Evolutionary conservation across 2,113 vertebrate genomes (phyloP), one percentile per base, ranked within the genome.

Genomic region (Onychostruthus taczanowskii): DNA sequence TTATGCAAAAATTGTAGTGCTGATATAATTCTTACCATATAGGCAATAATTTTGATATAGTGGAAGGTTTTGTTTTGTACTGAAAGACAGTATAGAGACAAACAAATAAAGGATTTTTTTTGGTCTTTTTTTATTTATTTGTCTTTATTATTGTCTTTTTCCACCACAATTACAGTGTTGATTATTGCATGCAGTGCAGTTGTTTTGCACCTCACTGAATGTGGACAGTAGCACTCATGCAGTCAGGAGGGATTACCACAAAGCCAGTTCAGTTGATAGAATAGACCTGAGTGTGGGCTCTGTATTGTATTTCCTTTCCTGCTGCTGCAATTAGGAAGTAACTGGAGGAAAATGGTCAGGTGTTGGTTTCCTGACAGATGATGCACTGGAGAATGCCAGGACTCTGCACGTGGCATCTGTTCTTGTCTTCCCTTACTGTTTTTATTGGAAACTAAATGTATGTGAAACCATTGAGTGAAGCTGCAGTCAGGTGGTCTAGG

Each of bases 141-240:
- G 15, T 28, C n/a, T 74, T 56, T 56, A 47, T 64, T 47, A 39
- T 22, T 64, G 11, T 46, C 9, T 67, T 81, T 62, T 63, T n/a
- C 22, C 13, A 7, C 30, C 10, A 11, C 44, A 41, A 4, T 21
- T 10, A 6, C 41, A 39, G 2, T 30, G 21, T 17, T 33, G 27
- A 20, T 63, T 62, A 4, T 30, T 70, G n/a, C 26, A 14, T 53
- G n/a, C 0, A 0, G 3, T 19, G 7, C 27, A 37, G 17, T 62
- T 0, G 1, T 74, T 89, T 61, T 77, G 55, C 19, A 69, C 46
- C 27, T 88, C 17, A 11, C 50, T 75, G 69, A 4, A 10, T 23
- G 5, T 13, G 49, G 53, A 19, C 53, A 64, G 80, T 33, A 55
- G 43, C 21, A 74, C 31, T 75, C 7, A 7, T 37, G 22, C 39